Base-by-base conservation (phyloP, 1,140 invertebrate species). In the Cotesia typhae region DNA sequence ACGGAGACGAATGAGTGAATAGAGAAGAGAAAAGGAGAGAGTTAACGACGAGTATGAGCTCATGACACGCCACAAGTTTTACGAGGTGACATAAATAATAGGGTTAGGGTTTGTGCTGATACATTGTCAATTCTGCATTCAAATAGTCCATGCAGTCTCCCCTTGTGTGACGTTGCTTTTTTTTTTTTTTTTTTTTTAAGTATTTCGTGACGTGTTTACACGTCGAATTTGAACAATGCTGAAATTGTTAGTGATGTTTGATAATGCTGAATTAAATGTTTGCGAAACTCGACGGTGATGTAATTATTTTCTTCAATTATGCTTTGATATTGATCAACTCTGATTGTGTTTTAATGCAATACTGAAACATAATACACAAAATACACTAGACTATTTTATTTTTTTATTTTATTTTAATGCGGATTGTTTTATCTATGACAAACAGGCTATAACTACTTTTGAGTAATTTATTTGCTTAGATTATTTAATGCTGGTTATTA, bases 21-120 rank as follows among this genome's bases (percentile, higher is more conserved):
- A 67, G 12, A 38, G 52, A 68, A 51, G 35, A n/a, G 37, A 71
- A 35, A 59, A 64, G 38, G 57, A 68, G 37, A 36, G n/a, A 52
- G 52, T 51, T n/a, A 36, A 41, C 67, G 53, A 60, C 72, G 72
- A 77, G 75, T 79, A 81, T 78, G 71, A 79, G 79, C 78, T 75
- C 80, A 75, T 77, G 78, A 79, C 84, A 84, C 83, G 84, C 84
- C 76, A 85, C 83, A 85, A 84, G 84, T 85, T 85, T 85, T 84
- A 85, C 82, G 84, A 83, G 79, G 77, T 77, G 77, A 74, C 82
- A 85, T 85, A 85, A 85, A 85, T 85, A 85, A 85, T 78, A 79
- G 77, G 79, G 83, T 83, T 84, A 83, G 80, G 77, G 78, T 85
- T 7, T 47, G 10, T 83, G 83, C 82, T 83, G 83, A 83, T 83